These are phyloP conservation scores for Diadema setosum DNA, from an alignment of 35 echinoderm and acorn worm species.

Conservation along the genomic window DNA sequence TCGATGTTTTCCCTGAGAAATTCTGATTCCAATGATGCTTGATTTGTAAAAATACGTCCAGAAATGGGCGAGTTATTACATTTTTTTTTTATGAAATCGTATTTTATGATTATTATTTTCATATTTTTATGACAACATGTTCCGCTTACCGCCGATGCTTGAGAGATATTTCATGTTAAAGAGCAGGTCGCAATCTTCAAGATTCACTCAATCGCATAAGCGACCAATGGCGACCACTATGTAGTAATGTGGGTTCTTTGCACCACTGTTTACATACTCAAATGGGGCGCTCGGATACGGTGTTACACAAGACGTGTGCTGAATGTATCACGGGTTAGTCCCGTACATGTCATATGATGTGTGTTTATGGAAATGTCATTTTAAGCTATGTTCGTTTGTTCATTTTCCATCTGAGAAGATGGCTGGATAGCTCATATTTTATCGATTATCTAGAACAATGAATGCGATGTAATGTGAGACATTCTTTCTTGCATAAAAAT, in stretches of 20 bases:
- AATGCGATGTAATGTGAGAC: neutral
- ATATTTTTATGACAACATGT: neutral
- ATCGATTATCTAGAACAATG: neutral
- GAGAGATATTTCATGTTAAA: neutral
- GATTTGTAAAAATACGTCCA: neutral
- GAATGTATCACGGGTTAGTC: neutral
- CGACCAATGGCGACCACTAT: neutral
- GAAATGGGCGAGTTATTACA: neutral
- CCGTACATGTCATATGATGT: neutral
- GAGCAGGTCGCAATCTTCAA: neutral
- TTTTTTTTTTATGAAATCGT: neutral
- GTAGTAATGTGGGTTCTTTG: neutral
- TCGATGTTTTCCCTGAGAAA: neutral
- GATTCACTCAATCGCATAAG: neutral
- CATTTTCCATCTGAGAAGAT: no score
- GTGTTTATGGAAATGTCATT: neutral
- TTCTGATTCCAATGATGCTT: neutral
- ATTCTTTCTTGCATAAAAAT: neutral
- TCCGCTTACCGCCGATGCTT: neutral
- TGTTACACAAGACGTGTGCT: neutral
- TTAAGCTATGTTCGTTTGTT: no score
- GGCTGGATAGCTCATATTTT: no score
- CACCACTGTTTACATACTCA: neutral
- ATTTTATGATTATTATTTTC: neutral
- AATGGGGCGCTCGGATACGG: neutral